phyloP scores from a whole-genome alignment of 2,113 vertebrate species.

The Oophaga pumilio region DNA sequence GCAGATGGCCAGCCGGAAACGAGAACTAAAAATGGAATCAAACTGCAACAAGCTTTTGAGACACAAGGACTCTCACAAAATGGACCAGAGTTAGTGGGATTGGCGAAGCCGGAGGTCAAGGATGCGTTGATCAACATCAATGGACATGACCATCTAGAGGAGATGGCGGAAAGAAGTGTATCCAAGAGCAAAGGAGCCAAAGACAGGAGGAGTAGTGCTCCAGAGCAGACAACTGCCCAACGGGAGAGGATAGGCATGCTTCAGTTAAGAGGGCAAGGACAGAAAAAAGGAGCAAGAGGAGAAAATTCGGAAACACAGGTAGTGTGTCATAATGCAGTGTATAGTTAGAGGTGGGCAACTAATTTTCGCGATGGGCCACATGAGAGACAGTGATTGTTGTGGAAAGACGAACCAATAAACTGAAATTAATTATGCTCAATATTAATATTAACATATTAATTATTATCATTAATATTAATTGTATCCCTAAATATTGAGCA shows the following conservation, averaged over 20 bases:
- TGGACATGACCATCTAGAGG: not conserved
- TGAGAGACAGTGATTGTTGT: too few species aligned
- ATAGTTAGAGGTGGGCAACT: not conserved
- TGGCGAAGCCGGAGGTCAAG: conserved; percentile 29
- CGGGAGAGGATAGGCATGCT: conserved; percentile 61
- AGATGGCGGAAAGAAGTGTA: not conserved
- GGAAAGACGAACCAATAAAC: too few species aligned
- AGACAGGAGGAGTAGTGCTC: conserved; percentile 46
- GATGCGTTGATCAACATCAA: not conserved
- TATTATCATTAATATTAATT: too few species aligned
- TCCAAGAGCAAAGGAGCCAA: conserved; percentile 32
- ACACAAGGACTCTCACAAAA: conserved; percentile 59
- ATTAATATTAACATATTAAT: too few species aligned
- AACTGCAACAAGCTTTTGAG: conserved; percentile 61
- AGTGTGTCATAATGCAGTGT: not conserved
- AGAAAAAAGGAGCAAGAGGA: conserved; percentile 45
- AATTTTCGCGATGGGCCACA: too few species aligned
- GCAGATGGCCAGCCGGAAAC: conserved; percentile 15
- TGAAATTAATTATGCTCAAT: too few species aligned
- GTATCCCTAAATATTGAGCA: too few species aligned
- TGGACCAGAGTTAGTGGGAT: conserved; percentile 52
- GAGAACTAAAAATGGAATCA: conserved; percentile 59
- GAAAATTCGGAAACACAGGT: conserved; percentile 59
- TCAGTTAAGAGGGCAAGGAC: conserved; percentile 54
- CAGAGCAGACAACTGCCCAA: conserved; percentile 60